Percentiles rank a stretch among this genome's conserved stretches.
Conservation (phyloP, 2,113 vertebrate species). For the Callopanchax toddi region DNA sequence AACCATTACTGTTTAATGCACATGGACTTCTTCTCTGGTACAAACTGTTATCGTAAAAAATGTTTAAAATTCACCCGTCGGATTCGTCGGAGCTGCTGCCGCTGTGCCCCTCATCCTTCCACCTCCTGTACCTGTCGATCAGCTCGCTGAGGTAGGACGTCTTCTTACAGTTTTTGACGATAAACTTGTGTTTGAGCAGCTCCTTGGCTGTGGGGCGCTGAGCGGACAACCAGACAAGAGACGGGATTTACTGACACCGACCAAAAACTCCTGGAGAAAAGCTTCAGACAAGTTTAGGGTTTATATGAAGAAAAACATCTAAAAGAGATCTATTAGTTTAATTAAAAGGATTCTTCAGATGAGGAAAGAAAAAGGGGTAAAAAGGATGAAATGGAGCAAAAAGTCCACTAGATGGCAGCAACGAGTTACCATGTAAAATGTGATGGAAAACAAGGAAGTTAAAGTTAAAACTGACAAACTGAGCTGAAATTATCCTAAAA, state of each 20-base stretch:
- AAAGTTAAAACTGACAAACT: background rate
- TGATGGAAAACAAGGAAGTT: background rate
- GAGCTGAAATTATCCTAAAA: background rate
- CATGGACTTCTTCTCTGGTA: background rate
- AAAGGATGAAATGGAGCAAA: too few species aligned
- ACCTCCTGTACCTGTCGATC: constrained; percentile 92
- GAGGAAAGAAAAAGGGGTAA: background rate
- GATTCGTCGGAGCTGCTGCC: constrained; percentile 92
- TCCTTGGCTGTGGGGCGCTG: constrained; percentile 96
- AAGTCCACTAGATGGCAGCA: constrained; percentile 58
- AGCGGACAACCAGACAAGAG: background rate
- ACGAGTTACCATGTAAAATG: background rate
- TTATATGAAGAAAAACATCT: too few species aligned
- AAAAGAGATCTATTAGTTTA: too few species aligned
- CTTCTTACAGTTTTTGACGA: constrained; percentile 94
- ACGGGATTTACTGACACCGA: background rate
- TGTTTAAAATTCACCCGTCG: constrained; percentile 81
- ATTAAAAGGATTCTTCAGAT: background rate
- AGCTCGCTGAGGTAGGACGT: constrained; percentile 96
- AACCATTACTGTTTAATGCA: background rate
- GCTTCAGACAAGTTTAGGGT: too few species aligned
- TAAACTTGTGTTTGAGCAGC: constrained; percentile 97
- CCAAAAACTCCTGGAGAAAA: background rate
- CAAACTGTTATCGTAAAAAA: too few species aligned
- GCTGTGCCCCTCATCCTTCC: constrained; percentile 94